Base-by-base conservation (phyloP, 2,888 invertebrate genomes). In the Mesorhabditis sp. region DNA sequence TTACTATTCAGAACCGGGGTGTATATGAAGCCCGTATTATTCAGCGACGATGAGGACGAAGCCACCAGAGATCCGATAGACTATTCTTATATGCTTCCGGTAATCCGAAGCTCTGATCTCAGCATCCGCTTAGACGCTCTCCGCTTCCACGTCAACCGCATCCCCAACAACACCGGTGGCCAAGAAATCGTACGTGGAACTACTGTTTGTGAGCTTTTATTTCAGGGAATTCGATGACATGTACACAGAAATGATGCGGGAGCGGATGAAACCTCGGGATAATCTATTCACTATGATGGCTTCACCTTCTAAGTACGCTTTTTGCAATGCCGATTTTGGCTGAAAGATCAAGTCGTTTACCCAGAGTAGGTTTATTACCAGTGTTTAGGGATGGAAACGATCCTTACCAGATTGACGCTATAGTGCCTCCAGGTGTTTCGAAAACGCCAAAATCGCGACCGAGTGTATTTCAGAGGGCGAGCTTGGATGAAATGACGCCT, bases 41-140 rank as follows among this genome's bases (percentile, higher is more conserved):
- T 50, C 58, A 50, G 58, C n/a, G 58, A 50, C 2, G 58, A 50
- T 50, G 58, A 50, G 58, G 58, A 50, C n/a, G 58, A 50, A 50
- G 58, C 7, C 10, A 13, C n/a, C 10, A n/a, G 10, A 50, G 10
- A 50, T 13, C 58, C 58, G 58, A n/a, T 50, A 10, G 58, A 50
- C n/a, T 50, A 50, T n/a, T 50, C 58, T 50, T n/a, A 50, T n/a
- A 50, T 50, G 7, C 58, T 50, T 13, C 58, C 7, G n/a, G 58
- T 50, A 50, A 50, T 50, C 10, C 7, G 58, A n/a, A 50, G 58
- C 7, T 50, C n/a, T 50, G 58, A 13, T 50, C 7, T 50, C 58
- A 13, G n/a, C 58, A 13, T 50, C 7, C n/a, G 7, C n/a, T 50
- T 50, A 50, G 58, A 50, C 58, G 28, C 28, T 28, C 28, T 28